Base-by-base conservation (phyloP, 2,888 invertebrate genomes). In the Epistrophe grossulariae region DNA sequence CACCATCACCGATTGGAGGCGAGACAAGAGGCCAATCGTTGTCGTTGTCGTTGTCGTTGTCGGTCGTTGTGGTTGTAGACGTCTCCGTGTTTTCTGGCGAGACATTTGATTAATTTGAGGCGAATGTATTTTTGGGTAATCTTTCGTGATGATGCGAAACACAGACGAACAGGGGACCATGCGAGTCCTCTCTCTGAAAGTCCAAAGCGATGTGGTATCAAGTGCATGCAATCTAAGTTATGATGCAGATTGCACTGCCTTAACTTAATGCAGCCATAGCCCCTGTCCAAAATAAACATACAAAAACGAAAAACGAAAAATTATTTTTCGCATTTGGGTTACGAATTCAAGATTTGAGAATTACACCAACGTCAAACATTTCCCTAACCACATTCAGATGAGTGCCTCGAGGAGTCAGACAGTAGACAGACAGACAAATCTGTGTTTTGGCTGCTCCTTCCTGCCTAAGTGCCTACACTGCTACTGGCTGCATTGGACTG, bases 81-180 rank as follows among this genome's bases (percentile, higher is more conserved):
- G 57, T 74, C 70, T 79, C 40, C 45, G 68, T 70, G 72, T 64
- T 62, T 82, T 76, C 48, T 83, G 87, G 82, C 79, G 71, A 79
- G 79, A 79, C 83, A 72, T 68, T 79, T 87, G 87, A 87, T 87
- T 87, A 83, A 87, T 87, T 87, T 72, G 79, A 76, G 79, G 68
- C 76, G 59, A 79, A 38, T 35, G 71, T 71, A 72, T 83, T 87
- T 87, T 87, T 76, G 83, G 87, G 79, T 73, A 87, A 79, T 76
- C 83, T 82, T 71, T 11, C 31, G n/a, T 19, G 48, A 80, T 68
- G 40, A 48, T 45, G 60, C 45, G 43, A 6, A 6, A 15, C n/a
- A 28, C 62, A 43, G 38, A 74, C 60, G 50, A 45, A 31, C 52
- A 55, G 40, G 57, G 38, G 24, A 66, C 38, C 35, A 31, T 6